Conservation (phyloP, 2,888 invertebrate species). For the Drosophila atroscutellata region DNA sequence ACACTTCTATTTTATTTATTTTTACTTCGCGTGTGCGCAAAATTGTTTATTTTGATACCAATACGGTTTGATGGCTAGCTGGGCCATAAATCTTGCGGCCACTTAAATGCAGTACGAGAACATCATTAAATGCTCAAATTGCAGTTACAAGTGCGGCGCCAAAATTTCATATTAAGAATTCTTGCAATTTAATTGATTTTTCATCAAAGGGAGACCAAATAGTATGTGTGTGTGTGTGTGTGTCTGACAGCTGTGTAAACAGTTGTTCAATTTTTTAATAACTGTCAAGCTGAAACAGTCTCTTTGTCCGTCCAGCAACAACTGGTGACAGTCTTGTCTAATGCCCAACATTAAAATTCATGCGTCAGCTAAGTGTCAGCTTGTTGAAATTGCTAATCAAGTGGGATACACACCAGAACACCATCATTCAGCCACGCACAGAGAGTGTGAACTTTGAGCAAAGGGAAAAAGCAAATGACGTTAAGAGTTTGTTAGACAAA, state of each 20-base stretch:
- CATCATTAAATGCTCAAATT: slow-evolving; percentile 21
- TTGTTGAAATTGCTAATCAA: slow-evolving; percentile 74
- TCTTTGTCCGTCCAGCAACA: slow-evolving; percentile 12
- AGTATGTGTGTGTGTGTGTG: neutral
- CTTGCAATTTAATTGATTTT: slow-evolving; percentile 40
- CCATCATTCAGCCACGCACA: slow-evolving; percentile 4
- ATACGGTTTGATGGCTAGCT: slow-evolving; percentile 68
- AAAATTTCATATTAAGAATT: slow-evolving; percentile 17
- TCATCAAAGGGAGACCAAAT: slow-evolving; percentile 29
- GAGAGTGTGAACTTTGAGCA: slow-evolving; percentile 13
- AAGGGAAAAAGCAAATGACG: slow-evolving; percentile 42
- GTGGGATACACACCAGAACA: slow-evolving; percentile 16
- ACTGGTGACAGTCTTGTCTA: slow-evolving; percentile 26
- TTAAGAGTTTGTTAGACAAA: slow-evolving; percentile 63
- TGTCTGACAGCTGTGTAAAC: slow-evolving; percentile 44
- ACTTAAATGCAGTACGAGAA: slow-evolving; percentile 14
- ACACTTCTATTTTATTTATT: slow-evolving; percentile 60
- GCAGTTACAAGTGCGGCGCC: slow-evolving; percentile 22
- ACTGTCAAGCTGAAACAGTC: neutral
- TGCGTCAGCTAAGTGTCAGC: slow-evolving; percentile 75
- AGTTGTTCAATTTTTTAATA: slow-evolving; percentile 6
- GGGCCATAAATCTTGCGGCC: slow-evolving; percentile 60
- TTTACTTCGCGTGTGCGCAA: slow-evolving; percentile 41
- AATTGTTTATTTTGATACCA: slow-evolving; percentile 70
- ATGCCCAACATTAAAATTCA: slow-evolving; percentile 50